These are phyloP conservation scores for Notodonta dromedarius DNA, from an alignment of 2,888 invertebrate species.

Conservation along the genomic window DNA sequence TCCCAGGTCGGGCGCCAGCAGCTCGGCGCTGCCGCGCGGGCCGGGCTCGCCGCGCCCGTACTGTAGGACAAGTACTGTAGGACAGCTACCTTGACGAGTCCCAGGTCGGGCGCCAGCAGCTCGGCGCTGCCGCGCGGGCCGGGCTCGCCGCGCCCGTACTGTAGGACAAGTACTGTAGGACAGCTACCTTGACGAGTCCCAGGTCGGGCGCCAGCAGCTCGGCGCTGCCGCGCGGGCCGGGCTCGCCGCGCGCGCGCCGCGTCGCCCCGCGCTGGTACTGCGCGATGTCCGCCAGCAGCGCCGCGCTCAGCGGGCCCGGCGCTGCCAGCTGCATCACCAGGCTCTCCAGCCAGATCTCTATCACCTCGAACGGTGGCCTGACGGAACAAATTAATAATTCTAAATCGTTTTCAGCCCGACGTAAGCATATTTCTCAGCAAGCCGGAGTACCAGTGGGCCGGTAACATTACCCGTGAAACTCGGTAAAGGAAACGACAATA, in stretches of 20 bases:
- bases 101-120: slow-evolving; percentile 32
- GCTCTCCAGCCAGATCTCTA: slow-evolving; percentile 94
- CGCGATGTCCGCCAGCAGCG: slow-evolving; percentile 89
- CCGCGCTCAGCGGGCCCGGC: slow-evolving; percentile 85
- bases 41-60: too few relatives aligned
- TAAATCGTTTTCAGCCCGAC: too few relatives aligned
- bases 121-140: slow-evolving; percentile 38
- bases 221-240: slow-evolving; percentile 36
- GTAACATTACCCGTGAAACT: too few relatives aligned
- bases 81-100: slow-evolving; percentile 46
- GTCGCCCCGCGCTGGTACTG: slow-evolving; percentile 84
- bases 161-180: not conserved
- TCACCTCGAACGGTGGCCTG: slow-evolving; percentile 95
- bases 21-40: too few relatives aligned
- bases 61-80: not conserved
- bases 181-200: slow-evolving; percentile 48
- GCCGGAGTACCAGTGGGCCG: too few relatives aligned
- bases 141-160: slow-evolving; percentile 68
- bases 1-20: too few relatives aligned
- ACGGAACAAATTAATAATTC: not conserved
- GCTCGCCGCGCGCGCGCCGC: slow-evolving; percentile 80
- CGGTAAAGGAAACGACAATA: too few relatives aligned
- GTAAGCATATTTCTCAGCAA: too few relatives aligned
- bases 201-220: slow-evolving; percentile 37
- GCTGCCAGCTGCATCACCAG: slow-evolving; percentile 88